phyloP scores from a whole-genome alignment of 2,797 vertebrate species.

The Hydrophis major region DNA sequence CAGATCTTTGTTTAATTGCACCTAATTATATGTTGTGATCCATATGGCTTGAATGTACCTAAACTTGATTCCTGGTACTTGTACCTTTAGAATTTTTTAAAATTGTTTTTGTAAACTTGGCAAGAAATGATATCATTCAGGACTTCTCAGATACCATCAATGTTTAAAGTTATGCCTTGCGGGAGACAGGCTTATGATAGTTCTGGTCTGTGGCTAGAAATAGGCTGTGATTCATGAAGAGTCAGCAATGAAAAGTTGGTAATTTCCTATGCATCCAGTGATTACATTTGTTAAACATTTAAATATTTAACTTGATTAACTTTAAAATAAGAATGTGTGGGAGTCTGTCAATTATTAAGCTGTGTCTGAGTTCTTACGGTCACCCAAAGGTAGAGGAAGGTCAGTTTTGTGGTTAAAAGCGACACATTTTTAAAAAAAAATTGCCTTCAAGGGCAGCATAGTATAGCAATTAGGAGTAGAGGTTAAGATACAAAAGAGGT shows the following conservation, averaged over 20 bases:
- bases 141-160: background rate
- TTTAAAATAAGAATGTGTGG: background rate
- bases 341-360: background rate
- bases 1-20: background rate
- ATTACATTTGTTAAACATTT: background rate
- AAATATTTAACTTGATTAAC: background rate
- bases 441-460: background rate
- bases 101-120: background rate
- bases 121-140: background rate
- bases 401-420: background rate
- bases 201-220: background rate
- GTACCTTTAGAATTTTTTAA: background rate
- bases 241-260: background rate
- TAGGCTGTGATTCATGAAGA: background rate
- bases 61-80: background rate
- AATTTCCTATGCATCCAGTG: background rate
- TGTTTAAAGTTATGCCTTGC: background rate
- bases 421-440: background rate
- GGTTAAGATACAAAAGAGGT: background rate
- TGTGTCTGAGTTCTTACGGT: background rate
- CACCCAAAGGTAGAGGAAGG: background rate
- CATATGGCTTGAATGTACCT: background rate
- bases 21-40: background rate
- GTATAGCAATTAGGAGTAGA: background rate
- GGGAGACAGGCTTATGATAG: background rate